phyloP scores from a whole-genome alignment of 2,113 vertebrate genomes.

The Tenebrosternarchus preto region DNA sequence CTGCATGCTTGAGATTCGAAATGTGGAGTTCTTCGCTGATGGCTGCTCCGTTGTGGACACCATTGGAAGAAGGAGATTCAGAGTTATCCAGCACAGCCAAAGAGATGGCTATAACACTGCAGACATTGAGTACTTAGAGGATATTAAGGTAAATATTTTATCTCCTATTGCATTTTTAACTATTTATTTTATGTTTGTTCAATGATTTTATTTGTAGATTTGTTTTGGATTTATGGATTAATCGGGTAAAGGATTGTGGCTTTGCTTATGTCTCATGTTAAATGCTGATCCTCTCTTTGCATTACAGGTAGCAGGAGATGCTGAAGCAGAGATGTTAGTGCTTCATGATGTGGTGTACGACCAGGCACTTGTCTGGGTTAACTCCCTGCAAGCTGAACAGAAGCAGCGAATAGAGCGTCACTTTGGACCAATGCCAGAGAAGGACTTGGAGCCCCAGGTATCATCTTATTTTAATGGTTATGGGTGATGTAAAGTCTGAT shows the following conservation, averaged over 20 bases:
- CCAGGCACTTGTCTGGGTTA: slow-evolving; percentile 87
- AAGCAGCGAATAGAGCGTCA: slow-evolving; percentile 89
- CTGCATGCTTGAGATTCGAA: slow-evolving; percentile 89
- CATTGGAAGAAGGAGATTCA: slow-evolving; percentile 82
- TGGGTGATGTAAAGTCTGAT: too few species aligned
- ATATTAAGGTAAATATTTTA: slow-evolving; percentile 77
- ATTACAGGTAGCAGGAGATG: slow-evolving; percentile 82
- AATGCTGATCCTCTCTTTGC: background rate
- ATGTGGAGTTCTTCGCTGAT: slow-evolving; percentile 88
- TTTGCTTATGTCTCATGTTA: background rate
- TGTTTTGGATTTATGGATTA: background rate
- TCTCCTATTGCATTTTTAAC: background rate
- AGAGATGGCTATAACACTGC: slow-evolving; percentile 89
- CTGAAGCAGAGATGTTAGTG: slow-evolving; percentile 79
- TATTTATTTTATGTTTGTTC: background rate
- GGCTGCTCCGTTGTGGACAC: slow-evolving; percentile 88
- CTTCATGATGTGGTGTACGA: slow-evolving; percentile 86
- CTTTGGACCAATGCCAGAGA: slow-evolving; percentile 86
- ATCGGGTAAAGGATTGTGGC: slow-evolving; percentile 53
- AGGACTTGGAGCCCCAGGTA: slow-evolving; percentile 86
- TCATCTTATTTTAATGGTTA: background rate
- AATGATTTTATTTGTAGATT: background rate
- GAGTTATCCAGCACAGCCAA: slow-evolving; percentile 85
- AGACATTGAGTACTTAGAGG: slow-evolving; percentile 89
- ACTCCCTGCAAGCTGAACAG: slow-evolving; percentile 87